Evolutionary conservation across 92 coral and sea anemone species (phyloP).

Genomic region (Actinernus sp.): DNA sequence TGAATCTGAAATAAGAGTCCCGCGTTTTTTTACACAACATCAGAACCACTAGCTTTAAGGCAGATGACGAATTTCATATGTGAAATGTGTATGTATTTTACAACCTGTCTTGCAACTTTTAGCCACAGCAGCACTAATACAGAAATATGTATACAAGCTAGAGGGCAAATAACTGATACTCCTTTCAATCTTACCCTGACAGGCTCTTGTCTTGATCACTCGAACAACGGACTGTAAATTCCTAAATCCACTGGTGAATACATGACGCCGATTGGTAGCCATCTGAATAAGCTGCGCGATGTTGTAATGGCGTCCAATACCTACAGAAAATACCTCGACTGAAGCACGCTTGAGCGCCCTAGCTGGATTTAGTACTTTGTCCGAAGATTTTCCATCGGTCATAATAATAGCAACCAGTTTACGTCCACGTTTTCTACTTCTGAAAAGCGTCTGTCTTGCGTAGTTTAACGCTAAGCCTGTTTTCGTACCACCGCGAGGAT

Average conservation of each 20-base stretch:
- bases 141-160: too few relatives aligned
- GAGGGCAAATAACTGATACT: too few relatives aligned
- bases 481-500: slow-evolving; percentile 61
- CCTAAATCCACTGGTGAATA: slow-evolving; percentile 58
- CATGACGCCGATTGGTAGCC: slow-evolving; percentile 72
- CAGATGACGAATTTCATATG: too few relatives aligned
- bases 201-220: slow-evolving; percentile 54
- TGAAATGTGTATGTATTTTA: too few relatives aligned
- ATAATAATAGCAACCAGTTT: slow-evolving; percentile 31
- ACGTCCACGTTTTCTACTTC: slow-evolving; percentile 37
- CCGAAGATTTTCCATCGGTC: slow-evolving; percentile 74
- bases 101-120: too few relatives aligned
- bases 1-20: too few relatives aligned
- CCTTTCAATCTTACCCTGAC: slow-evolving; percentile 60
- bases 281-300: slow-evolving; percentile 67
- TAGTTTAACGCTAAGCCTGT: slow-evolving; percentile 55
- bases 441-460: slow-evolving; percentile 25
- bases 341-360: slow-evolving; percentile 57
- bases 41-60: too few relatives aligned
- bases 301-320: slow-evolving; percentile 70
- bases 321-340: slow-evolving; percentile 69
- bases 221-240: slow-evolving; percentile 53
- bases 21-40: too few relatives aligned
- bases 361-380: slow-evolving; percentile 54
- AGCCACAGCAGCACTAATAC: too few relatives aligned